These are phyloP conservation scores for Malurus alboscapulatus DNA, from an alignment of 2,113 vertebrate species.

Conservation along the genomic window DNA sequence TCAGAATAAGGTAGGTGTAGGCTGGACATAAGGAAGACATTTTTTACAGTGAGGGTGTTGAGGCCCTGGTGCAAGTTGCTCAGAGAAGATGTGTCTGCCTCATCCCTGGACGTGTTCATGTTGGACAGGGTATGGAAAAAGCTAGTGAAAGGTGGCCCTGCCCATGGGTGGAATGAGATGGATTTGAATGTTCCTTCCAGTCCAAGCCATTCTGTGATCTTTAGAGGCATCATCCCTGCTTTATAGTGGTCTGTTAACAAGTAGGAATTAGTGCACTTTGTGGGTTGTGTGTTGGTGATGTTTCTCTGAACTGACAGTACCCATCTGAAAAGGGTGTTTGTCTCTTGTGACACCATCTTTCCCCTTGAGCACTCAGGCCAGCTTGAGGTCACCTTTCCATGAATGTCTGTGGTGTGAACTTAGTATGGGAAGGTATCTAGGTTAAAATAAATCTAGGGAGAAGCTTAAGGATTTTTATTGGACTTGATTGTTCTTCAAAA, in stretches of 20 bases:
- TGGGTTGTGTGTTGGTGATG: neutral
- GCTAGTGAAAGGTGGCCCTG: neutral
- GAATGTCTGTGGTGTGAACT: neutral
- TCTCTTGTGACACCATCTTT: neutral
- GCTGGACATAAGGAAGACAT: neutral
- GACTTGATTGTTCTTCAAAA: neutral
- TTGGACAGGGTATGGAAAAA: neutral
- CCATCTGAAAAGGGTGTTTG: accelerated
- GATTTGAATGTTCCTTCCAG: neutral
- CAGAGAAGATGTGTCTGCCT: neutral
- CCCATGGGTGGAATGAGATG: neutral
- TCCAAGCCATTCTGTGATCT: neutral
- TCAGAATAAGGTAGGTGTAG: neutral
- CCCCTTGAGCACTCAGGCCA: neutral
- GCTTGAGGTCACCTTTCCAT: accelerated
- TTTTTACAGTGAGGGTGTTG: neutral
- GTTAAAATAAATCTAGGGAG: neutral
- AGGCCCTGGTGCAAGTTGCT: neutral
- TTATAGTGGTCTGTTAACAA: neutral
- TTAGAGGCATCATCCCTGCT: neutral
- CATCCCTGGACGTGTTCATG: neutral
- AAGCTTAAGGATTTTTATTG: neutral
- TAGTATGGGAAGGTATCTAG: neutral
- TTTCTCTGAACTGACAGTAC: neutral
- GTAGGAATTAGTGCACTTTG: accelerated